Conservation (phyloP, 1,140 invertebrate genomes). For the Pogonognathellus flavescens region DNA sequence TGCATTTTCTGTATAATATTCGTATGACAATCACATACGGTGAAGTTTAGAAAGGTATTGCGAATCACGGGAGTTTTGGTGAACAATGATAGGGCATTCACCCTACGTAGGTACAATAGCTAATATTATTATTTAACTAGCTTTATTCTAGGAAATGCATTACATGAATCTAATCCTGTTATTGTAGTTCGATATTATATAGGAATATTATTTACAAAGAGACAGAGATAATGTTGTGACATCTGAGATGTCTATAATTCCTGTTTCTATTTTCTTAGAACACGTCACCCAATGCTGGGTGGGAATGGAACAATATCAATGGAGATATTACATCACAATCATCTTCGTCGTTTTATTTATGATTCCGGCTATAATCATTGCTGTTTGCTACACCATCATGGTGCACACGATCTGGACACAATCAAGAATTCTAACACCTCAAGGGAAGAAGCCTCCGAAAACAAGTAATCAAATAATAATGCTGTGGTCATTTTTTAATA, state of each 20-base stretch:
- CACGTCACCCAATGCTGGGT: conserved; percentile 87
- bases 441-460: conserved; percentile 8
- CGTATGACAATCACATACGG: too few relatives aligned
- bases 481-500: neutral
- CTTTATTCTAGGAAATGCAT: too few relatives aligned
- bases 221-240: too few relatives aligned
- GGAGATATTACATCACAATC: conserved; percentile 83
- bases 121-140: too few relatives aligned
- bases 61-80: neutral
- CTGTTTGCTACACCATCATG: conserved; percentile 91
- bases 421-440: conserved; percentile 69
- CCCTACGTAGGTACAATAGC: too few relatives aligned
- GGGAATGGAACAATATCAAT: conserved; percentile 73
- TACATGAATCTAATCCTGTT: too few relatives aligned
- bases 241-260: too few relatives aligned
- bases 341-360: conserved; percentile 88
- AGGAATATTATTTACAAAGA: too few relatives aligned
- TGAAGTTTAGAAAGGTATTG: neutral
- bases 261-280: neutral
- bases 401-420: conserved; percentile 94
- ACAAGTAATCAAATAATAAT: conserved; percentile 9
- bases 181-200: too few relatives aligned
- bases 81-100: too few relatives aligned
- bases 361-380: conserved; percentile 89
- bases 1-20: too few relatives aligned